Conservation (phyloP, 2,113 vertebrate genomes). For the Heloderma charlesbogerti region DNA sequence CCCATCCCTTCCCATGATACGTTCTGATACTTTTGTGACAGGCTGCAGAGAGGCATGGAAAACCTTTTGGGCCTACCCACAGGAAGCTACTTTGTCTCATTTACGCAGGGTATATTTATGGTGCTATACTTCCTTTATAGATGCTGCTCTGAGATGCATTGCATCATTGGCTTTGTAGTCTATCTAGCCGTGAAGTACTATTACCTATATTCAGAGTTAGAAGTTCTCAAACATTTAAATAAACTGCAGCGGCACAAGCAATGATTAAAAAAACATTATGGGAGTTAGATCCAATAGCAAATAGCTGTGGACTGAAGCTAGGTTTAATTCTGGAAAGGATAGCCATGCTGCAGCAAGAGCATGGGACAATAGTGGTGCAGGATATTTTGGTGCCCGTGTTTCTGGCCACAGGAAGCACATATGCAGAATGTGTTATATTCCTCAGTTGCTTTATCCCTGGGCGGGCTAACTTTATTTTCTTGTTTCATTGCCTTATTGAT, state of each 20-base stretch:
- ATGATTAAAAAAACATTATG: background rate
- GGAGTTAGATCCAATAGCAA: background rate
- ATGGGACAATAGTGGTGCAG: background rate
- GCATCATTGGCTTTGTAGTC: background rate
- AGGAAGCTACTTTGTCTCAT: background rate
- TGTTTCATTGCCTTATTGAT: conserved; percentile 14
- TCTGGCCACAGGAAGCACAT: background rate
- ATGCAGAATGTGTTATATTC: background rate
- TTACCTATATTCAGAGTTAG: background rate
- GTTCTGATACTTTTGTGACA: background rate
- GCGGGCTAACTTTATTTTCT: background rate
- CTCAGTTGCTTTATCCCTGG: background rate
- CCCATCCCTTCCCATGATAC: background rate
- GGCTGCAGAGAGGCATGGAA: background rate
- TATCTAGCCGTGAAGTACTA: background rate
- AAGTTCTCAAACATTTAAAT: background rate
- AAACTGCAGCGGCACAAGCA: background rate
- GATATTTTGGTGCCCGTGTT: background rate
- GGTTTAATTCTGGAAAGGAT: background rate
- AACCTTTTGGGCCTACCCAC: background rate
- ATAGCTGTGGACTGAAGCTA: background rate
- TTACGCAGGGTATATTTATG: background rate
- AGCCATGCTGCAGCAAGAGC: background rate
- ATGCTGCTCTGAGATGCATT: background rate
- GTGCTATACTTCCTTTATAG: background rate